These are phyloP conservation scores for Poecilia wingei DNA, from an alignment of 2,797 vertebrate genomes.

Conservation along the genomic window DNA sequence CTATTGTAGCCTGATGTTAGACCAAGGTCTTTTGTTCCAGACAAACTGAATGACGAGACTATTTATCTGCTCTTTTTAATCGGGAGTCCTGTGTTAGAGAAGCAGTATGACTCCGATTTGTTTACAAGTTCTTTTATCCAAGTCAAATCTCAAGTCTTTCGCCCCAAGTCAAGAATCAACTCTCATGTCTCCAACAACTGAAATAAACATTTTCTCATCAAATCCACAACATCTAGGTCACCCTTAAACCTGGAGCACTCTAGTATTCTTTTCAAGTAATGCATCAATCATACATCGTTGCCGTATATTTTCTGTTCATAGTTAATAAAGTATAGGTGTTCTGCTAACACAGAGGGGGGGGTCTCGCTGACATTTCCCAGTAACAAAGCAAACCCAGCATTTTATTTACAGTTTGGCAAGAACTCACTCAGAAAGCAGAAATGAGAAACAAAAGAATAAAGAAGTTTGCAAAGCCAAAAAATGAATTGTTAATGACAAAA, in stretches of 20 bases:
- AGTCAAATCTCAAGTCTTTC: neutral
- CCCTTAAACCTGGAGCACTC: neutral
- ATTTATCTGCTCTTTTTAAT: neutral
- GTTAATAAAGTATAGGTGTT: conserved; percentile 13
- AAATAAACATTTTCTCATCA: neutral
- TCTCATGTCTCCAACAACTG: neutral
- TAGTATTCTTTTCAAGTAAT: neutral
- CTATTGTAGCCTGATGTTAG: neutral
- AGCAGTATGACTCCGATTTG: neutral
- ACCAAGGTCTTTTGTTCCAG: neutral
- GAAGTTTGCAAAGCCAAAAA: conserved; percentile 50
- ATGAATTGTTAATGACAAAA: conserved; percentile 74
- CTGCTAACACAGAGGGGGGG: conserved; percentile 17
- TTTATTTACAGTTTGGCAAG: conserved; percentile 26
- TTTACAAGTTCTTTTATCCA: neutral
- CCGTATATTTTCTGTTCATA: conserved; percentile 4
- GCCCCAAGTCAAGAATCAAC: neutral
- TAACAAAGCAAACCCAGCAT: conserved; percentile 10
- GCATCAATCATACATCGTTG: neutral
- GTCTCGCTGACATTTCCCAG: conserved; percentile 13
- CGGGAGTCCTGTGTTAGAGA: neutral
- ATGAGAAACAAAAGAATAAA: conserved; percentile 36
- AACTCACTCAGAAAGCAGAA: conserved; percentile 23
- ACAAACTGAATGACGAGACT: neutral
- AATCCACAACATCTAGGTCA: neutral